Percentiles rank a stretch among this genome's conserved stretches.
phyloP scores from a whole-genome alignment of 2,888 invertebrate genomes.

The Schrankia costaestrigalis region DNA sequence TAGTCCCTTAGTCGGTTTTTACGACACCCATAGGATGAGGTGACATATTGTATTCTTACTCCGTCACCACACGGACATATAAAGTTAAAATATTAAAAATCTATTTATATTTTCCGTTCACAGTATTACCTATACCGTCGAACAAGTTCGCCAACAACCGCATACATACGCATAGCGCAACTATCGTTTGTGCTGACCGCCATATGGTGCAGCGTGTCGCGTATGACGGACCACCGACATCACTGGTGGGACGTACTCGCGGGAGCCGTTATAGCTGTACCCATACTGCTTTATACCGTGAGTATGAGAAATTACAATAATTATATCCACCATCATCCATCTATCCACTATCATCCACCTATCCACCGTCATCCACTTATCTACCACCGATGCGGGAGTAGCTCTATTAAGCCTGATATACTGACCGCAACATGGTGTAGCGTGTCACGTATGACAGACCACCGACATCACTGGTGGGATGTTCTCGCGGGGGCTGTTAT shows the following conservation, averaged over 20 bases:
- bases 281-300: slow-evolving; percentile 80
- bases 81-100: neutral
- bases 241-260: slow-evolving; percentile 90
- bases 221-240: slow-evolving; percentile 86
- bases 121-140: slow-evolving; percentile 83
- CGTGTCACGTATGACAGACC: slow-evolving; percentile 84
- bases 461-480: slow-evolving; percentile 90
- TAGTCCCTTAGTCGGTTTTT: too few species aligned
- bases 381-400: too few species aligned
- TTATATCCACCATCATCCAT: too few species aligned
- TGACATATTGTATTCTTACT: too few species aligned
- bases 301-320: too few species aligned
- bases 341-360: too few species aligned
- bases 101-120: neutral
- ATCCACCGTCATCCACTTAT: too few species aligned
- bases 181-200: slow-evolving; percentile 73
- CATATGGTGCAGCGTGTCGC: slow-evolving; percentile 81
- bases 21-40: too few species aligned
- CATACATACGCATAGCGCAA: slow-evolving; percentile 77
- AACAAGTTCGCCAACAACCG: slow-evolving; percentile 14
- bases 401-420: too few species aligned
- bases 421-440: slow-evolving; percentile 80
- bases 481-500: slow-evolving; percentile 83
- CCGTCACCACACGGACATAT: too few species aligned
- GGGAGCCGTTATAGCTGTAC: slow-evolving; percentile 79